phyloP scores from a whole-genome alignment of 1,140 invertebrate species.

The Drosophila novamexicana region DNA sequence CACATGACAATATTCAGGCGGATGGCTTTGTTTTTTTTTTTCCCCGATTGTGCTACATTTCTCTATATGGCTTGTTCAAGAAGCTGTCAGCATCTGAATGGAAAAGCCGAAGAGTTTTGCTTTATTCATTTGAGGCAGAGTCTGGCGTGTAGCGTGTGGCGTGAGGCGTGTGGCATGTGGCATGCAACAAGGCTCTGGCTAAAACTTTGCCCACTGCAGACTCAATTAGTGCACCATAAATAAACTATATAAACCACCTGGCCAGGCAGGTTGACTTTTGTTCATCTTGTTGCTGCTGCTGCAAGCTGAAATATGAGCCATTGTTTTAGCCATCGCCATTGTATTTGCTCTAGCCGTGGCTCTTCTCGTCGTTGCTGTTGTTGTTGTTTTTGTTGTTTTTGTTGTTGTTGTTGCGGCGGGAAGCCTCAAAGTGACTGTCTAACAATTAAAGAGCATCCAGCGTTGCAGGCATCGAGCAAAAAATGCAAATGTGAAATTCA shows the following conservation, averaged over 20 bases:
- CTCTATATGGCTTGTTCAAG: neutral
- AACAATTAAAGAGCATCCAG: constrained; percentile 31
- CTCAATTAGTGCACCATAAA: constrained; percentile 58
- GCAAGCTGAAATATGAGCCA: neutral
- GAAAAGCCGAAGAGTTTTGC: neutral
- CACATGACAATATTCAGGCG: neutral
- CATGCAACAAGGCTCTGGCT: neutral
- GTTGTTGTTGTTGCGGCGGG: neutral
- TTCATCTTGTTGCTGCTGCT: neutral
- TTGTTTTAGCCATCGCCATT: neutral
- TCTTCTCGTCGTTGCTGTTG: too few relatives aligned
- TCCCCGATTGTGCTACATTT: too few relatives aligned
- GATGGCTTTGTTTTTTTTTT: neutral
- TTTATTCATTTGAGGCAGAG: neutral
- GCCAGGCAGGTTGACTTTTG: neutral
- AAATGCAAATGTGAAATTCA: neutral
- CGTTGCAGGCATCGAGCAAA: neutral
- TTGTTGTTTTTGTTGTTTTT: constrained; percentile 1
- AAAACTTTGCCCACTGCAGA: constrained; percentile 14
- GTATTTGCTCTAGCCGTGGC: neutral
- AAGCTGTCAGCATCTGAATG: neutral
- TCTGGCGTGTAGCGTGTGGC: neutral
- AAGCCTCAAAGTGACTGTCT: neutral
- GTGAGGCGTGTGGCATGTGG: neutral
- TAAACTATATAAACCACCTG: constrained; percentile 23